Conservation (phyloP, 2,888 invertebrate species). For the Ornithoptera priamus region DNA sequence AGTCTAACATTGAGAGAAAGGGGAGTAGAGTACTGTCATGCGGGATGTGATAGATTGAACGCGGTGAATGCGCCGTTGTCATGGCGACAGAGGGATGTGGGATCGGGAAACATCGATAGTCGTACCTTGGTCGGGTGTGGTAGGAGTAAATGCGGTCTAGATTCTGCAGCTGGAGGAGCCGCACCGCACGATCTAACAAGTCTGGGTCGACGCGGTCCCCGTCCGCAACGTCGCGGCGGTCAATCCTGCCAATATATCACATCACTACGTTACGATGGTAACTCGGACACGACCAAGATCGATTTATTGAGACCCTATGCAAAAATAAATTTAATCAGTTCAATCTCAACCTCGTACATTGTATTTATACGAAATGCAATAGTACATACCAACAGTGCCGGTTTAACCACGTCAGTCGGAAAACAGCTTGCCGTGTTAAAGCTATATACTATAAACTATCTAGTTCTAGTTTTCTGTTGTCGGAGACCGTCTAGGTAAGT, state of each 20-base stretch:
- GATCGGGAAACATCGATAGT: constrained; percentile 64
- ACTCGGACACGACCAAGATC: constrained; percentile 50
- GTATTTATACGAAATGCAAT: too few relatives aligned
- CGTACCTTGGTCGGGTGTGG: constrained; percentile 81
- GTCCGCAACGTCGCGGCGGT: constrained; percentile 71
- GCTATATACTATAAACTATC: too few relatives aligned
- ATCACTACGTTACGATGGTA: constrained; percentile 43
- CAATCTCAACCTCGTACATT: too few relatives aligned
- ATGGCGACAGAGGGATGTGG: constrained; percentile 32
- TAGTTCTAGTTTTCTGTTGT: too few relatives aligned
- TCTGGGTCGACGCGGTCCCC: constrained; percentile 72
- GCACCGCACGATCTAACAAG: constrained; percentile 77
- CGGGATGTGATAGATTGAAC: constrained; percentile 19
- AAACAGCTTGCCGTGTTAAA: too few relatives aligned
- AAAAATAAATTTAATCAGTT: not conserved
- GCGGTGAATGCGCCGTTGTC: constrained; percentile 13
- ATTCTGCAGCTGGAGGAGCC: constrained; percentile 79
- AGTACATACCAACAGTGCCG: too few relatives aligned
- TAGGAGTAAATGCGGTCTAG: constrained; percentile 81
- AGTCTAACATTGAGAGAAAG: constrained; percentile 16
- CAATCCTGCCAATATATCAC: constrained; percentile 75
- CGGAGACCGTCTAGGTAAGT: too few relatives aligned
- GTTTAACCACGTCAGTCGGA: too few relatives aligned
- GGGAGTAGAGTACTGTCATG: constrained; percentile 13
- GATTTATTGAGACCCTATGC: not conserved